Percentiles rank a stretch among this genome's conserved stretches.
phyloP scores from a whole-genome alignment of 2,888 invertebrate genomes.

The Noctuana brunneofusca region DNA sequence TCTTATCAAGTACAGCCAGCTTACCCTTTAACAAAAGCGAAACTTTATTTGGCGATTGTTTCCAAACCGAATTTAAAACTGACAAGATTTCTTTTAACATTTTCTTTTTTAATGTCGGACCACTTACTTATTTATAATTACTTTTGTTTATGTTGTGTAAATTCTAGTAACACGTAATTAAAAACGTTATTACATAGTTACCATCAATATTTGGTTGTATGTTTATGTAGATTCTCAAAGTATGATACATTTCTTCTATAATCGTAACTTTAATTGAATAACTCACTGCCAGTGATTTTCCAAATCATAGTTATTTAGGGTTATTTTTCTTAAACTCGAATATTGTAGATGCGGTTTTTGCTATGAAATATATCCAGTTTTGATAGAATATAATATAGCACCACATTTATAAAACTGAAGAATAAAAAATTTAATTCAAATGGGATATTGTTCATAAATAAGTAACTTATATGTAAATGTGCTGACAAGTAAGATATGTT shows the following conservation, averaged over 20 bases:
- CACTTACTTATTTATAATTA: not conserved
- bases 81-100: not conserved
- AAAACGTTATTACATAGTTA: slow-evolving; percentile 23
- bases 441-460: not conserved
- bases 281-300: slow-evolving; percentile 29
- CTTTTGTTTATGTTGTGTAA: not conserved
- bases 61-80: not conserved
- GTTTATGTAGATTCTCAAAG: not conserved
- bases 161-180: not conserved
- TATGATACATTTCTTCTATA: not conserved
- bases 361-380: slow-evolving; percentile 33
- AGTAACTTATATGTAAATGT: slow-evolving; percentile 26
- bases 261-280: not conserved
- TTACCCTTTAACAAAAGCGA: not conserved
- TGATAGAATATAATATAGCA: slow-evolving; percentile 21
- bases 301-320: slow-evolving; percentile 21
- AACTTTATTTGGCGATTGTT: not conserved
- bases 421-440: not conserved
- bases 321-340: slow-evolving; percentile 14
- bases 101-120: not conserved
- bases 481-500: slow-evolving; percentile 25
- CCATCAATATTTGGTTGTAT: slow-evolving; percentile 26
- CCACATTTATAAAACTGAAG: slow-evolving; percentile 2
- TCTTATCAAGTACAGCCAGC: too few species aligned
- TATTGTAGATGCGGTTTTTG: slow-evolving; percentile 25